Conservation (phyloP, 1,140 invertebrate genomes). For the Euura lappo region DNA sequence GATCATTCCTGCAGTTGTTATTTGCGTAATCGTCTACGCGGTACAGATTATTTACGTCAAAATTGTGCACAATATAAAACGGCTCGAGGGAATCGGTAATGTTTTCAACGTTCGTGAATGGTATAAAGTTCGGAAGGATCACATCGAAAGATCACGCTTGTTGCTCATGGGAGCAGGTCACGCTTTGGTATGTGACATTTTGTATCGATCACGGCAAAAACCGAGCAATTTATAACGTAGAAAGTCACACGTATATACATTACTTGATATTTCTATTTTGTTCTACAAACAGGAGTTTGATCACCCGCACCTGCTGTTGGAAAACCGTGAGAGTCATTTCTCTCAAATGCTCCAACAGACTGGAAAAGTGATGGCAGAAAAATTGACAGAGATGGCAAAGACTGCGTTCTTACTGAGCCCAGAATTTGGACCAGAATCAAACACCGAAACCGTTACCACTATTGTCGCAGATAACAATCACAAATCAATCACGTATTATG, state of each 20-base stretch:
- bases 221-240: no score
- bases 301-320: conserved; percentile 69
- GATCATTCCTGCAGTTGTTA: conserved; percentile 60
- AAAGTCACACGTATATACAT: background rate
- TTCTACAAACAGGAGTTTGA: conserved; percentile 67
- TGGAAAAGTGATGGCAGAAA: conserved; percentile 51
- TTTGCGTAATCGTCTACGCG: conserved; percentile 63
- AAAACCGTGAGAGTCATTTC: conserved; percentile 60
- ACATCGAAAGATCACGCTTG: background rate
- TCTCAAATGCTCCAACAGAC: conserved; percentile 64
- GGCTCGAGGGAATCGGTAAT: conserved; percentile 63
- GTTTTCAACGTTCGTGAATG: background rate
- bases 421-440: background rate
- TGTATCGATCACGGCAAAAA: no score
- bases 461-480: no score
- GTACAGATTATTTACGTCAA: conserved; percentile 66
- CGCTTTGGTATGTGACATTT: conserved; percentile 51
- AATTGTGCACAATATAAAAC: conserved; percentile 67
- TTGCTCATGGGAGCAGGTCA: conserved; percentile 64
- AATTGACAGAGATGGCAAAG: conserved; percentile 50
- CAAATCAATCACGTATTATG: no score
- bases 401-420: conserved; percentile 14
- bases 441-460: background rate
- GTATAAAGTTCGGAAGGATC: background rate
- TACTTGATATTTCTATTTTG: background rate